Evolutionary conservation across 2,888 invertebrate genomes (phyloP), one percentile per base, ranked within the genome.

Genomic region (Meiosimyza decipiens): DNA sequence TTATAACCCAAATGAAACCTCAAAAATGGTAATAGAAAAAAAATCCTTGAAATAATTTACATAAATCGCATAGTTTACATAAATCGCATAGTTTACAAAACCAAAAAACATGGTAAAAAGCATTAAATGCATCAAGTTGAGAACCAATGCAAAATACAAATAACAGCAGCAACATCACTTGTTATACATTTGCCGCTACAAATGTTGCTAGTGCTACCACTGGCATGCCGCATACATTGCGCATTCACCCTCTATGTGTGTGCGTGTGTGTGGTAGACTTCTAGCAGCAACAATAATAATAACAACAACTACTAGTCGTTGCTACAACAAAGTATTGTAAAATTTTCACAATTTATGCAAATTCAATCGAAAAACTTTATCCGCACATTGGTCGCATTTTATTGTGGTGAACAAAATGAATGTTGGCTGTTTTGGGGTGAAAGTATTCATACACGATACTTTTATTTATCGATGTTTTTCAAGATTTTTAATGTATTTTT

Each of bases 311-410:
- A 54, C n/a, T 16, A 54, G 18, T 18, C 18, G 16, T 28, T 28
- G 57, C 5, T 54, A 66, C 55, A n/a, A 57, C 50, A 49, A 64
- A 50, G 15, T 9, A 47, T 16, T 22, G 15, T 15, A 60, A 33
- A 69, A 60, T 69, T 60, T 60, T n/a, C 51, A 69, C 51, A 62
- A 69, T 69, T 69, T 69, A 69, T 69, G 69, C 33, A 69, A 69
- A 69, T 69, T 69, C 69, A 69, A 69, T 69, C 60, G 69, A 69
- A 69, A 40, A 69, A 60, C 40, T 69, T 69, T 69, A 69, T 62
- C 69, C 62, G 69, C 60, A 69, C 51, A 40, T 69, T 69, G 69
- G 60, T 60, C 51, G 60, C 69, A 60, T 28, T 69, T 69, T 69
- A 69, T 50, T 62, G 60, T 52, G 69, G 60, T 69, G 52, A 60